phyloP scores from a whole-genome alignment of 2,888 invertebrate species.

The Emmelina monodactyla region DNA sequence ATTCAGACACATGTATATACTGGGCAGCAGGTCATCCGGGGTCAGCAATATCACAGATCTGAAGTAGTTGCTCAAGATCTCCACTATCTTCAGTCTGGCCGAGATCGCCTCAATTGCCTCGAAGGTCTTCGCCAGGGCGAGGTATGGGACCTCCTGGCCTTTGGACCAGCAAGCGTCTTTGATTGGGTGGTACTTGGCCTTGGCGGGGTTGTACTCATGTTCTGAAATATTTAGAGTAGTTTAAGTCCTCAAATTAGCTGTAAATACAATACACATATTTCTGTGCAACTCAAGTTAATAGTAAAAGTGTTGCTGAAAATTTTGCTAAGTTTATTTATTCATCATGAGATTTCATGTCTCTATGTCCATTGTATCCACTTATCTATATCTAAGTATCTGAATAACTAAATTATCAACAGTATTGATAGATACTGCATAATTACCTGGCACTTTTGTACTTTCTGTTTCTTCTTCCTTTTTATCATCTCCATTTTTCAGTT shows the following conservation, averaged over 20 bases:
- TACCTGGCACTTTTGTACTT: conserved; percentile 25
- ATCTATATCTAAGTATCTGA: too few species aligned
- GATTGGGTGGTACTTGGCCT: conserved; percentile 81
- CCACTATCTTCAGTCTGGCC: conserved; percentile 88
- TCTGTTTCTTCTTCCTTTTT: conserved; percentile 14
- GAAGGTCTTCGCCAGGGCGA: conserved; percentile 89
- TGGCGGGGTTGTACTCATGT: conserved; percentile 73
- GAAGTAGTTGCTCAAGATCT: conserved; percentile 90
- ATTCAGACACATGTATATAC: conserved; percentile 95
- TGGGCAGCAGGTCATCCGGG: conserved; percentile 88
- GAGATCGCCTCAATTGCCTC: conserved; percentile 88
- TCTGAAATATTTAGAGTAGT: too few species aligned
- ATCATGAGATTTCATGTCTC: too few species aligned
- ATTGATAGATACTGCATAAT: too few species aligned
- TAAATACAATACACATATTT: too few species aligned
- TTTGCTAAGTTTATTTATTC: too few species aligned
- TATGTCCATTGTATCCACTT: too few species aligned
- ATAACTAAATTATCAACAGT: too few species aligned
- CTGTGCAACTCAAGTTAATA: too few species aligned
- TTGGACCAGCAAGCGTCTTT: conserved; percentile 82
- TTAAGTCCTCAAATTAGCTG: too few species aligned
- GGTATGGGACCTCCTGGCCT: conserved; percentile 85
- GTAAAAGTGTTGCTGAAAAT: too few species aligned
- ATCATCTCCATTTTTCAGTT: conserved; percentile 13
- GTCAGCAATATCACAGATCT: conserved; percentile 85